Base-by-base conservation (phyloP, 2,797 vertebrate genomes). In the Anguilla marmorata region DNA sequence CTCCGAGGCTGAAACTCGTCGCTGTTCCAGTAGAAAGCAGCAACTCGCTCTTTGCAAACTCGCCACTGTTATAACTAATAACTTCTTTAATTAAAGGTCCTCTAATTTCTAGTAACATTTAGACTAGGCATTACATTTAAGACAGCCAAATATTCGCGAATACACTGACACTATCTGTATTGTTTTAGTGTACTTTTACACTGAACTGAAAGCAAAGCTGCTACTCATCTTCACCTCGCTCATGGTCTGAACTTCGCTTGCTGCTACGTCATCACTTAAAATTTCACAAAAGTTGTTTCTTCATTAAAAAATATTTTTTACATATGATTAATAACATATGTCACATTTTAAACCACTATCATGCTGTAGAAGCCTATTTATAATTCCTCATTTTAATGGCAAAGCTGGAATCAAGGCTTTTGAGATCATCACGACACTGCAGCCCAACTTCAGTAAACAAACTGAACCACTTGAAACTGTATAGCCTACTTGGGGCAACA, bases 1-100 rank as follows among this genome's bases (percentile, higher is more conserved):
- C 94, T 95, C 95, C 96, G 95, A 84, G 92, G 96, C 94, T 93
- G 95, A 94, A 95, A 96, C 96, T 97, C 94, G 95, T 95, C 95
- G 95, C 96, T 94, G 94, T 94, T 95, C 88, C 95, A 92, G 94
- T 94, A 93, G 92, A 91, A 86, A 89, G 87, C 87, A 84, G 89
- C 90, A 54, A 86, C 89, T 90, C 88, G 87, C 86, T 88, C 87
- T 90, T 89, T 90, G 52, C 87, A 87, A 91, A 91, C 90, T 88
- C 88, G 11, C 27, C 41, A 82, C 37, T 87, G 58, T 83, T 83
- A 48, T 66, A 76, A 41, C 63, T 72, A 76, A 85, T 50, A 86
- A 87, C 80, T 87, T 87, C 60, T 86, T 30, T 37, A 41, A 52
- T 27, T 0, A 79, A 87, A 30, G 21, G 72, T 19, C 4, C 19